Conservation (phyloP, 2,888 invertebrate genomes). For the Acleris cristana region DNA sequence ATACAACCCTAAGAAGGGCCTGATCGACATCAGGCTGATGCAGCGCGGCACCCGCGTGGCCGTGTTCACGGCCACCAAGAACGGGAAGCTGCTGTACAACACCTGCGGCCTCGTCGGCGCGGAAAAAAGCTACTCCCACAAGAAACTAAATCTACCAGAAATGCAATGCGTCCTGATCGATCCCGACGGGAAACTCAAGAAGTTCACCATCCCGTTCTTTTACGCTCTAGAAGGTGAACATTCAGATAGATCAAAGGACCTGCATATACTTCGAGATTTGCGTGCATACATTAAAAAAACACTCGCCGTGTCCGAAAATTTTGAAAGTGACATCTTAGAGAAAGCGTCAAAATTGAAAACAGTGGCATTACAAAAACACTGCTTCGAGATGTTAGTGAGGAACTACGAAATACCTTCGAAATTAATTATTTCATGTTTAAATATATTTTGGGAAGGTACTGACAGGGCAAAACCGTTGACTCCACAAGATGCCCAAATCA, state of each 20-base stretch:
- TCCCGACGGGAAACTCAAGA: constrained; percentile 91
- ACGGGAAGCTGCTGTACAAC: constrained; percentile 91
- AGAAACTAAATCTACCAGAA: constrained; percentile 84
- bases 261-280: constrained; percentile 92
- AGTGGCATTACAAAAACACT: constrained; percentile 87
- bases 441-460: constrained; percentile 75
- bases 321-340: constrained; percentile 79
- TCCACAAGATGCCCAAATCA: constrained; percentile 54
- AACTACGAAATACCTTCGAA: constrained; percentile 86
- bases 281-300: constrained; percentile 86
- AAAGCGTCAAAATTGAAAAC: constrained; percentile 87
- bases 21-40: constrained; percentile 96
- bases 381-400: constrained; percentile 87
- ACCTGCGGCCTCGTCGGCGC: constrained; percentile 92
- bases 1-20: constrained; percentile 95
- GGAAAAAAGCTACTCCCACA: constrained; percentile 79
- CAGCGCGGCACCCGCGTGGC: constrained; percentile 95
- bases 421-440: constrained; percentile 79
- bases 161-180: constrained; percentile 92
- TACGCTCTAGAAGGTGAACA: constrained; percentile 94
- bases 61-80: constrained; percentile 94
- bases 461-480: constrained; percentile 46
- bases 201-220: constrained; percentile 95
- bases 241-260: constrained; percentile 93
- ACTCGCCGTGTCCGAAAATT: constrained; percentile 74